These are phyloP conservation scores for Merops nubicus DNA, from an alignment of 2,113 vertebrate genomes.

Conservation along the genomic window DNA sequence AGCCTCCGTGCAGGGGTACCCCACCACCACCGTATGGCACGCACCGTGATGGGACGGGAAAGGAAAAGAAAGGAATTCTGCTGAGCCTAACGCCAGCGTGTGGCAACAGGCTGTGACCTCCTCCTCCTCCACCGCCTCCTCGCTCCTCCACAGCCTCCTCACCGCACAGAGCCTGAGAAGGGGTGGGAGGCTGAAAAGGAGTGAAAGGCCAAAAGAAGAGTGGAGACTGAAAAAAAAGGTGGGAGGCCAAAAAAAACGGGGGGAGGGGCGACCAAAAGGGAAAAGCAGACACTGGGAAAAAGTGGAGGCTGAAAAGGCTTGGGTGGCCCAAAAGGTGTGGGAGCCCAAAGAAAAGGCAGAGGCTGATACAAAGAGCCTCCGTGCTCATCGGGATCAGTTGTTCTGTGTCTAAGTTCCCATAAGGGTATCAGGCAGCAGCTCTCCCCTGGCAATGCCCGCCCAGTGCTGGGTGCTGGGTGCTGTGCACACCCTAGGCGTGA, in stretches of 20 bases:
- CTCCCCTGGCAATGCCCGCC: background rate
- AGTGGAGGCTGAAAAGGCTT: background rate
- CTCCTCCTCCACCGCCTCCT: background rate
- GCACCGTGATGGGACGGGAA: background rate
- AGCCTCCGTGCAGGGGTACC: fast-evolving
- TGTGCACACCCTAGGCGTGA: fast-evolving
- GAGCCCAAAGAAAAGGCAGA: background rate
- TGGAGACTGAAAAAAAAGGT: background rate
- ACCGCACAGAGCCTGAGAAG: background rate
- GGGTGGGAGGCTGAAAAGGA: background rate
- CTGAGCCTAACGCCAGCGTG: background rate
- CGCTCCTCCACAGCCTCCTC: background rate
- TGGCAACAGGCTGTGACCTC: background rate
- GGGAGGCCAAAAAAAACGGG: no score
- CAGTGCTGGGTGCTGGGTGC: fast-evolving
- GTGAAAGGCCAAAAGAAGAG: background rate
- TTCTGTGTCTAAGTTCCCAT: background rate
- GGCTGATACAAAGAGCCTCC: background rate
- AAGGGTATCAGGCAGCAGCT: background rate
- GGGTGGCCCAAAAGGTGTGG: background rate
- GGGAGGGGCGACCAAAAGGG: no score
- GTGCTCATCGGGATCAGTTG: background rate
- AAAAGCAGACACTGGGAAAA: background rate
- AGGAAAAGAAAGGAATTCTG: background rate
- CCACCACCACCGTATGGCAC: fast-evolving